Base-by-base conservation (phyloP, 1,140 invertebrate species). In the Centruroides sculpturatus region DNA sequence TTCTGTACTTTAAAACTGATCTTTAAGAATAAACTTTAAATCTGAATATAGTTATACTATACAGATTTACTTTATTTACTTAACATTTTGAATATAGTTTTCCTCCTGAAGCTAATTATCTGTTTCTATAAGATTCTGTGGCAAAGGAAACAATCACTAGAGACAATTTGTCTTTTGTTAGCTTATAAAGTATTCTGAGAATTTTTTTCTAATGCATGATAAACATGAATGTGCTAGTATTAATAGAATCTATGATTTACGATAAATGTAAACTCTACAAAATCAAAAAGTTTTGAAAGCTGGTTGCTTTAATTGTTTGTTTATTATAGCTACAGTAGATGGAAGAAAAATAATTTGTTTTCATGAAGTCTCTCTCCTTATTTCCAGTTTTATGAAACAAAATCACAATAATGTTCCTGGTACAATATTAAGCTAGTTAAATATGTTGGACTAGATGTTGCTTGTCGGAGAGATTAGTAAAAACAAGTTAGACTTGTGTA, bases 21-120 rank as follows among this genome's bases (percentile, higher is more conserved):
- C 23, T 23, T 23, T 23, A 0, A 23, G 23, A 23, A 23, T 23
- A 23, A 23, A 23, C 23, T 23, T 23, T 23, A 23, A 0, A 23
- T 23, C 23, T 23, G 23, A 23, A 23, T 23, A 23, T 23, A 23
- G 2, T 23, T 23, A 23, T 23, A 23, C 23, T 99, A 99, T 74
- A 97, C 95, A 73, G 97, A 99, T 78, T 78, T 99, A 46, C 78
- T 99, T 65, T 23, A 23, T 23, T 23, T 23, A 23, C 23, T 23
- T 84, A 97, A 72, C 78, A 99, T 63, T 99, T 99, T 77, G 97
- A 99, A 73, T 99, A 99, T 75, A 97, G 96, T n/a, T 99, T 99
- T 75, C 97, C 97, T 52, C 97, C 97, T n/a, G 96, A 99, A 76
- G 94, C 93, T 46, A 99, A 99, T 78, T 99, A 99, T 78, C 79